These are phyloP conservation scores for Parapsyche elsis DNA, from an alignment of 1,140 invertebrate species.

Conservation along the genomic window DNA sequence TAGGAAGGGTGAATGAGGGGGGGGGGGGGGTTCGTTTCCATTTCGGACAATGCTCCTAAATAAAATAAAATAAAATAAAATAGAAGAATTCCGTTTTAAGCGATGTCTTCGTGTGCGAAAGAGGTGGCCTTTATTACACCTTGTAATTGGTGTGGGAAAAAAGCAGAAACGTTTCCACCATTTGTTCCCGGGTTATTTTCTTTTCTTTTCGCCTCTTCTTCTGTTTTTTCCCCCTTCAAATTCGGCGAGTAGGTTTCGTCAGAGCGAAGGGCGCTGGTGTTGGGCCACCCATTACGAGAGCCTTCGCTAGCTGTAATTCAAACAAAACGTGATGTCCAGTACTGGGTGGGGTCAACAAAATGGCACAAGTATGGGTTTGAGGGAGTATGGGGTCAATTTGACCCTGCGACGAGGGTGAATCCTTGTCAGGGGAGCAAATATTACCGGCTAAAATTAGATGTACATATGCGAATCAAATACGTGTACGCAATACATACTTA, in stretches of 20 bases:
- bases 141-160: conserved; percentile 22
- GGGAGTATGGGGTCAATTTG: neutral
- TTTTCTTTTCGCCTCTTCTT: neutral
- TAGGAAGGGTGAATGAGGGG: too few relatives aligned
- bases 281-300: neutral
- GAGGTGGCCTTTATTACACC: conserved; percentile 19
- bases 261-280: neutral
- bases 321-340: conserved; percentile 7
- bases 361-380: neutral
- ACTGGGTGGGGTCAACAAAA: neutral
- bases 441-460: neutral
- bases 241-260: neutral
- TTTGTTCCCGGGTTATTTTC: neutral
- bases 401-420: too few relatives aligned
- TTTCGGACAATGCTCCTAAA: neutral
- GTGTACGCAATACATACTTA: neutral
- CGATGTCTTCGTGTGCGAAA: conserved; percentile 1
- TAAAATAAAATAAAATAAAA: neutral
- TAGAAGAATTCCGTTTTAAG: conserved; percentile 21
- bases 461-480: neutral
- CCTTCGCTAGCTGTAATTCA: neutral
- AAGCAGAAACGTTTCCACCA: neutral
- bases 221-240: neutral
- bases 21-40: neutral
- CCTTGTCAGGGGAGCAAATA: too few relatives aligned